These are phyloP conservation scores for Eudemis profundana DNA, from an alignment of 2,888 invertebrate species.

Conservation along the genomic window DNA sequence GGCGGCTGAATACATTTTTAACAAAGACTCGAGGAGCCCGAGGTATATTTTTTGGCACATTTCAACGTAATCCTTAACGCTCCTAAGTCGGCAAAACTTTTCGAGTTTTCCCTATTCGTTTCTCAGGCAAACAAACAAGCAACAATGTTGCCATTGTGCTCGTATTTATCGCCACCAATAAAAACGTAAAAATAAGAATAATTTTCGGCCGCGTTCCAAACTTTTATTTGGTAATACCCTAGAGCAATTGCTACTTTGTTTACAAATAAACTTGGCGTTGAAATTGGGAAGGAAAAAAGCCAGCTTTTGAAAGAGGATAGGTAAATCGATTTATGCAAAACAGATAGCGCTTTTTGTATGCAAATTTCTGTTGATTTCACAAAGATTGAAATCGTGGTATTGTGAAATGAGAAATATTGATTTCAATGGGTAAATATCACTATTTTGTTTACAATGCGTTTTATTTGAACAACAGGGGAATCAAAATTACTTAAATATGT, in stretches of 20 bases:
- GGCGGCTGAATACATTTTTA: conserved; percentile 11
- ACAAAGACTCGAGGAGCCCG: not conserved
- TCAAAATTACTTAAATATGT: not conserved
- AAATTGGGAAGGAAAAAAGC: conserved; percentile 80
- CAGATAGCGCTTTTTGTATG: conserved; percentile 84
- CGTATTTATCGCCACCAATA: conserved; percentile 58
- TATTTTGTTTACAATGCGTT: conserved; percentile 10
- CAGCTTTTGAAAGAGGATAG: conserved; percentile 80
- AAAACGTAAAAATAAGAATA: conserved; percentile 65
- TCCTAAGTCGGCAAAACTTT: conserved; percentile 28
- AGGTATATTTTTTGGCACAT: conserved; percentile 24
- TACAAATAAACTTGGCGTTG: conserved; percentile 82
- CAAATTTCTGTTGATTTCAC: conserved; percentile 82
- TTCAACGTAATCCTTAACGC: conserved; percentile 29
- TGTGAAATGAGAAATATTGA: conserved; percentile 77
- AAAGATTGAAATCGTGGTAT: conserved; percentile 81
- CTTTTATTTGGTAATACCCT: conserved; percentile 82
- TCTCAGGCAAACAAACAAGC: conserved; percentile 42
- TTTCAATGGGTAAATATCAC: conserved; percentile 48
- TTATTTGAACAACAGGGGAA: not conserved
- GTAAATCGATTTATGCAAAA: conserved; percentile 84
- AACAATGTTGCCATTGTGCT: conserved; percentile 53
- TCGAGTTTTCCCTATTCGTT: conserved; percentile 38
- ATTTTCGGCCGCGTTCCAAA: conserved; percentile 71
- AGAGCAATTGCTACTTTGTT: conserved; percentile 82